These are phyloP conservation scores for Petrolisthes cinctipes DNA, from an alignment of 2,888 invertebrate species.

Conservation along the genomic window DNA sequence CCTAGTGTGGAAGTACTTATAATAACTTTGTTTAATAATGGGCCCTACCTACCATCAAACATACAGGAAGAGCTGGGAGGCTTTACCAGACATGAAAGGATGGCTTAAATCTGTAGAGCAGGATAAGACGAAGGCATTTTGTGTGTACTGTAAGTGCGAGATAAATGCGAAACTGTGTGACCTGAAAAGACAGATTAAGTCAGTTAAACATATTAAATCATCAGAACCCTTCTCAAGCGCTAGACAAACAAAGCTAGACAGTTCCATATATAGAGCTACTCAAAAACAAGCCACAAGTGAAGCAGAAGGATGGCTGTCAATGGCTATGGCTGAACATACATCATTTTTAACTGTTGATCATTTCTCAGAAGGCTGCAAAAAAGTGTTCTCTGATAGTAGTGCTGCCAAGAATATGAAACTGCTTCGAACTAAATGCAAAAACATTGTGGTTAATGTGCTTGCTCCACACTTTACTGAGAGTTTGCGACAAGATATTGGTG, in stretches of 20 bases:
- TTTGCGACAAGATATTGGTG: slow-evolving; percentile 12
- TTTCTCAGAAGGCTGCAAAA: not conserved
- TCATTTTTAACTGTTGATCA: not conserved
- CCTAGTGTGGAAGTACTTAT: no score
- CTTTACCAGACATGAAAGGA: not conserved
- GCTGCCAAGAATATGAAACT: not conserved
- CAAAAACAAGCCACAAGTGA: not conserved
- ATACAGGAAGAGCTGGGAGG: not conserved
- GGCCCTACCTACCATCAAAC: not conserved
- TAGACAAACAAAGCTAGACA: not conserved
- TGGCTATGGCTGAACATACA: not conserved
- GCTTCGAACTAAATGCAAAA: not conserved
- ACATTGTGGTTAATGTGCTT: not conserved
- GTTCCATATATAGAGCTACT: not conserved
- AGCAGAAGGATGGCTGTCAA: not conserved
- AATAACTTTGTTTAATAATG: not conserved
- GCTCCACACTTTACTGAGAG: not conserved
- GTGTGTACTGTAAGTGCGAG: not conserved
- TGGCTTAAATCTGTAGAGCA: not conserved
- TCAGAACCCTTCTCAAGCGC: not conserved
- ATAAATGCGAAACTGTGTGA: not conserved
- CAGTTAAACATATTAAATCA: not conserved
- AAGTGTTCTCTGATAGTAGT: not conserved
- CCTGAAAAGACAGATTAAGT: not conserved
- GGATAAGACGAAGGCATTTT: not conserved